These are phyloP conservation scores for Graphium colonna DNA, from an alignment of 2,888 invertebrate species.

Conservation along the genomic window DNA sequence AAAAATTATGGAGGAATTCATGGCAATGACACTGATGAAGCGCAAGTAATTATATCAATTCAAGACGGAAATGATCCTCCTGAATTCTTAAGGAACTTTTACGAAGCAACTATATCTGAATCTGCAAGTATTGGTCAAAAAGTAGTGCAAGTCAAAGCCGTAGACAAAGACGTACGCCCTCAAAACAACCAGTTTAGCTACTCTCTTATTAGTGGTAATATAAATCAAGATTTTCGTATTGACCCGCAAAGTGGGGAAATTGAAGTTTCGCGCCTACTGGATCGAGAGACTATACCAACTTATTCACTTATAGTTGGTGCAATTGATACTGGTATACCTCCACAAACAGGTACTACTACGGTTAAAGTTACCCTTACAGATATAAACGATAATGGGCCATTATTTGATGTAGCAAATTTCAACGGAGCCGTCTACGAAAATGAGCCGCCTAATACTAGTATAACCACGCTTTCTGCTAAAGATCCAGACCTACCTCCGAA, in stretches of 20 bases:
- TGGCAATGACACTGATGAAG: slow-evolving; percentile 97
- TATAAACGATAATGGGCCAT: slow-evolving; percentile 96
- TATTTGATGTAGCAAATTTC: slow-evolving; percentile 85
- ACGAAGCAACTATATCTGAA: slow-evolving; percentile 91
- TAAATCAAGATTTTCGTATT: slow-evolving; percentile 91
- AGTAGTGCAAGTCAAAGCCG: slow-evolving; percentile 89
- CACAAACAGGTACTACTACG: slow-evolving; percentile 94
- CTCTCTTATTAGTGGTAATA: slow-evolving; percentile 91
- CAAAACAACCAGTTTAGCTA: slow-evolving; percentile 96
- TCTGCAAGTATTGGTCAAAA: slow-evolving; percentile 86
- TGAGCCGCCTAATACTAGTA: slow-evolving; percentile 89
- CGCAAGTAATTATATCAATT: slow-evolving; percentile 94
- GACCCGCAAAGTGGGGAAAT: slow-evolving; percentile 93
- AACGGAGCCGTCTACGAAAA: slow-evolving; percentile 92
- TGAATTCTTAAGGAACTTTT: slow-evolving; percentile 89
- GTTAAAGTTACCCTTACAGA: slow-evolving; percentile 90
- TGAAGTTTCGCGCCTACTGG: slow-evolving; percentile 86
- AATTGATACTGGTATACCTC: slow-evolving; percentile 92
- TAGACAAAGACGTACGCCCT: slow-evolving; percentile 94
- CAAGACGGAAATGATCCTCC: slow-evolving; percentile 98
- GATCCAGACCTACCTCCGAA: slow-evolving; percentile 95
- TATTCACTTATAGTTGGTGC: slow-evolving; percentile 91
- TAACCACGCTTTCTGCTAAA: slow-evolving; percentile 91
- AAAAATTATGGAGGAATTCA: slow-evolving; percentile 96
- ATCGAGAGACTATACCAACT: slow-evolving; percentile 87